Evolutionary conservation across 2,888 invertebrate species (phyloP), one percentile per base, ranked within the genome.

Genomic region (Hyposoter dolosus): DNA sequence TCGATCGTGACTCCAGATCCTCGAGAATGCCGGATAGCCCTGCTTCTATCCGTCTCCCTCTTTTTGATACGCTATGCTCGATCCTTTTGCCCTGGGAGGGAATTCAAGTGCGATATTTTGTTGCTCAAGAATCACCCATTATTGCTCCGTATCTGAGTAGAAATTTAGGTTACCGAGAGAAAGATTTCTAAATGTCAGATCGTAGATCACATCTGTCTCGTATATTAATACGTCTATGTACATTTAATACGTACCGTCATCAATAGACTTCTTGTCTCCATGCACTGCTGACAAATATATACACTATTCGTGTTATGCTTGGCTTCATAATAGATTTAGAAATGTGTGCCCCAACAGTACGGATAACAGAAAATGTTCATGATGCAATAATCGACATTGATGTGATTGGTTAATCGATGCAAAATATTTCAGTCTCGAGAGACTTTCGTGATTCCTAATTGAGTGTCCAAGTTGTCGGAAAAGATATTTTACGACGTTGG

Each of bases 1-100:
- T 63, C 83, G 85, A 87, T 85, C 84, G 85, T 85, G 85, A 87
- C 84, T 82, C 74, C 23, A 75, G 82, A 82, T 81, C 77, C 47
- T 65, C 28, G 75, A 68, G 74, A 72, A 74, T 32, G 47, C 87
- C 87, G 84, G 78, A 79, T 74, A 76, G 81, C 82, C 82, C 76
- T 28, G 28, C 28, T 85, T 80, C 81, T 74, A 65, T 40, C 69
- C 23, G 40, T 53, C 28, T 60, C 74, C 45, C 72, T 71, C 63
- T 23, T 53, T 53, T 3, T 68, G 50, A 50, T 78, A 40, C 15
- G 56, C 65, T 74, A 60, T 77, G 79, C 43, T 77, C 40, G 78
- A 60, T 43, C 47, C 40, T 63, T 35, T 32, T 40, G 71, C 47
- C 56, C 35, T 40, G 74, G 2, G 47, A 53, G 43, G 23, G 56